A percentile compares a stretch with the other conserved stretches of the same genome.
Conservation (phyloP, 2,113 vertebrate species). For the Enhydra lutris region DNA sequence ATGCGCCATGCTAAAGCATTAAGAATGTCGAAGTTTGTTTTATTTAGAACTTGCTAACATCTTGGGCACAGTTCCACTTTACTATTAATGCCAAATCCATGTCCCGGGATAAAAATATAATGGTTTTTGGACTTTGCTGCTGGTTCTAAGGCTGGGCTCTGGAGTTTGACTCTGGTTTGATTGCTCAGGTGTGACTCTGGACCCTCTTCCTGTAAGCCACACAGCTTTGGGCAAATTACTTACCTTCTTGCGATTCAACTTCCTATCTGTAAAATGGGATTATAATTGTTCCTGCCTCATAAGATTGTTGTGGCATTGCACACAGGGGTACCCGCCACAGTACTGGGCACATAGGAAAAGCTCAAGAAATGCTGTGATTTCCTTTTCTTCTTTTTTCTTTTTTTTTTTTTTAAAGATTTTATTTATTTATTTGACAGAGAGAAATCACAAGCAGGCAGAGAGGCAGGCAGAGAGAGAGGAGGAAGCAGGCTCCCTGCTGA, state of each 20-base stretch:
- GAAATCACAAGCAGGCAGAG: too few relatives aligned
- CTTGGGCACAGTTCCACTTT: neutral
- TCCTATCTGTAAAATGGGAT: neutral
- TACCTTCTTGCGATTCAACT: neutral
- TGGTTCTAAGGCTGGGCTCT: neutral
- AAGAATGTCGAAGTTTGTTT: neutral
- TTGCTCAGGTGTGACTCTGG: neutral
- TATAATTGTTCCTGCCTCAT: neutral
- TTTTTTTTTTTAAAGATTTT: too few relatives aligned
- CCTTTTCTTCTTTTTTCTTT: too few relatives aligned
- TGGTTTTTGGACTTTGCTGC: neutral
- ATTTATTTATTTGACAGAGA: too few relatives aligned
- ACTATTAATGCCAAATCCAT: neutral
- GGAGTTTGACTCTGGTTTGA: neutral
- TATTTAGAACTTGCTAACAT: neutral
- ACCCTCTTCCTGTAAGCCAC: neutral
- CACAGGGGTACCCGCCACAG: neutral
- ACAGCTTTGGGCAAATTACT: neutral
- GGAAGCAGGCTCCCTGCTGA: too few relatives aligned
- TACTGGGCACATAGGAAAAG: neutral
- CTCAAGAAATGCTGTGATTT: neutral
- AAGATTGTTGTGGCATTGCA: too few relatives aligned
- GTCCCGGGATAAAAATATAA: neutral
- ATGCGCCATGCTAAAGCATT: neutral
- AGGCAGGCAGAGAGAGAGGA: too few relatives aligned